Conservation (phyloP, 2,797 vertebrate species). For the Podarcis lilfordi region DNA sequence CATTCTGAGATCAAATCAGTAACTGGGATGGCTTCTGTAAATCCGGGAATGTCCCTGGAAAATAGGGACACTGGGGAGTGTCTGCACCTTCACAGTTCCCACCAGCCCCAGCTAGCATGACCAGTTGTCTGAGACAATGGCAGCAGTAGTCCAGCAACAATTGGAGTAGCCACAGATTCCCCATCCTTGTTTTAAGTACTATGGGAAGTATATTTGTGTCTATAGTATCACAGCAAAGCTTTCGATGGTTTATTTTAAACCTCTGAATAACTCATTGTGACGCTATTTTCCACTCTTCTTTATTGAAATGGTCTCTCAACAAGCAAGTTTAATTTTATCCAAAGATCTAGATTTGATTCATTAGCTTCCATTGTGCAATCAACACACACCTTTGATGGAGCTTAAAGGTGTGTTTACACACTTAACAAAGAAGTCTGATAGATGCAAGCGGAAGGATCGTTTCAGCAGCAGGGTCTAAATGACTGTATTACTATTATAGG, state of each 20-base stretch:
- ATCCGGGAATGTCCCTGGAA: too few relatives aligned
- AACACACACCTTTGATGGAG: conserved; percentile 41
- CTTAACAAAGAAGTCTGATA: conserved; percentile 53
- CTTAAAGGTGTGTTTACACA: conserved; percentile 44
- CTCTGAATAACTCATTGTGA: conserved; percentile 51
- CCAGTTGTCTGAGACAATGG: too few relatives aligned
- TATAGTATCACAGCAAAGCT: conserved; percentile 32
- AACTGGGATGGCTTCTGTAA: too few relatives aligned
- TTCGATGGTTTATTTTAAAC: conserved; percentile 61
- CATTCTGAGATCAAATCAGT: too few relatives aligned
- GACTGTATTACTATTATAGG: conserved; percentile 17
- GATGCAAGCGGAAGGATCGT: not conserved
- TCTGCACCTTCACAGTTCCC: too few relatives aligned
- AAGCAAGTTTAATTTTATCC: conserved; percentile 43
- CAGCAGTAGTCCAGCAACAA: too few relatives aligned
- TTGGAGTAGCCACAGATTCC: too few relatives aligned
- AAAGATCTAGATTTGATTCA: conserved; percentile 45
- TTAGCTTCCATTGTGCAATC: conserved; percentile 57
- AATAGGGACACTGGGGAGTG: too few relatives aligned
- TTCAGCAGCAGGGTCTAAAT: conserved; percentile 17
- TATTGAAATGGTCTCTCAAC: conserved; percentile 44
- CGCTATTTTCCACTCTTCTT: conserved; percentile 40
- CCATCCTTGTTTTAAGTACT: conserved; percentile 23
- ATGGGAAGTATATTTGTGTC: conserved; percentile 43
- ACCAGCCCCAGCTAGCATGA: too few relatives aligned